Evolutionary conservation across 2,888 invertebrate genomes (phyloP).

Genomic region (Petrophora chlorosata): DNA sequence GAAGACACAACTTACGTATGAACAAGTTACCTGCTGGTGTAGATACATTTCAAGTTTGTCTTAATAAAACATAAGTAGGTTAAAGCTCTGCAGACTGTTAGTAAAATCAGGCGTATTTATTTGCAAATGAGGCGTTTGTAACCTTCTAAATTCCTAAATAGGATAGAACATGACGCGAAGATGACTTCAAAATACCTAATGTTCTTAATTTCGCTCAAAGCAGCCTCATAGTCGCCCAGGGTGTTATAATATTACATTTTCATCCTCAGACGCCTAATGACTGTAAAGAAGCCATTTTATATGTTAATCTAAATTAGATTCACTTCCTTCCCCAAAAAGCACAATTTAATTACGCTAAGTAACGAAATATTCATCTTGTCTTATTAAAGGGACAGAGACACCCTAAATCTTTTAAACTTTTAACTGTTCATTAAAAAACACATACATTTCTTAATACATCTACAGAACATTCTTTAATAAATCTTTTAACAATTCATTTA

Average conservation of each 20-base stretch:
- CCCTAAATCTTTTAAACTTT: no score
- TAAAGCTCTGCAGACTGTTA: slow-evolving; percentile 22
- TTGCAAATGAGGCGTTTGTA: slow-evolving; percentile 26
- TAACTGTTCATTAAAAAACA: no score
- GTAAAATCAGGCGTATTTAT: slow-evolving; percentile 22
- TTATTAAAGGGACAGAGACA: slow-evolving; percentile 4
- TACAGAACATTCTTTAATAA: background rate
- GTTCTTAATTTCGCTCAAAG: slow-evolving; percentile 1
- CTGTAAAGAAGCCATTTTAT: slow-evolving; percentile 13
- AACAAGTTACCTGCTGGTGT: no score
- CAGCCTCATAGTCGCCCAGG: slow-evolving; percentile 5
- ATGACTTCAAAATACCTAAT: slow-evolving; percentile 18
- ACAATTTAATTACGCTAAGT: slow-evolving; percentile 6
- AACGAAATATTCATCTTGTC: slow-evolving; percentile 4
- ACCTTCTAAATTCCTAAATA: slow-evolving; percentile 27
- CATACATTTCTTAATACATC: no score
- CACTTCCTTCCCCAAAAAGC: slow-evolving; percentile 6
- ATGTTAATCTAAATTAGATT: slow-evolving; percentile 21
- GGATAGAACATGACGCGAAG: background rate
- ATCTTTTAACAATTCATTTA: no score
- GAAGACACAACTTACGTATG: no score
- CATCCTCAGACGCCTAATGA: background rate
- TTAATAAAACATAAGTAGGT: no score
- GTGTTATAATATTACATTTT: slow-evolving; percentile 1
- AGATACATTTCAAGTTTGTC: no score